Evolutionary conservation across 2,797 vertebrate genomes (phyloP).

Genomic region (Linurgus olivaceus): DNA sequence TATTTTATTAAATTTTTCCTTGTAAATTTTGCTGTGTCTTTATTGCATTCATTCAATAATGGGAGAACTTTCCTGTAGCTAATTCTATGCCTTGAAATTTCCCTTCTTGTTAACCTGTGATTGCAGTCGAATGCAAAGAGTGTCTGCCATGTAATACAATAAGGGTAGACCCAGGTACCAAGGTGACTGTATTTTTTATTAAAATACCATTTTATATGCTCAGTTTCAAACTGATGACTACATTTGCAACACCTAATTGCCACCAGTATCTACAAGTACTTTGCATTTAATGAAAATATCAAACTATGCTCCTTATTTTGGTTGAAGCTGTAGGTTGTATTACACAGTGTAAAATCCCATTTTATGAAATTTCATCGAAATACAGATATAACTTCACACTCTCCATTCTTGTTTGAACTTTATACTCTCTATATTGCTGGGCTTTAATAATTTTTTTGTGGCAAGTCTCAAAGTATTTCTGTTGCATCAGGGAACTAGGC

Average conservation of each 20-base stretch:
- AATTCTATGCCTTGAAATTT: conserved; percentile 44
- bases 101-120: conserved; percentile 23
- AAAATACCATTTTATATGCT: conserved; percentile 40
- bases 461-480: conserved; percentile 39
- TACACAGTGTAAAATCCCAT: background rate
- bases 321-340: conserved; percentile 12
- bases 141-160: conserved; percentile 14
- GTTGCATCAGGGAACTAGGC: background rate
- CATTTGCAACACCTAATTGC: conserved; percentile 45
- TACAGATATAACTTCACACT: background rate
- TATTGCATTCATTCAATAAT: conserved; percentile 60
- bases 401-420: conserved; percentile 22
- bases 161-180: conserved; percentile 10
- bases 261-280: conserved; percentile 21
- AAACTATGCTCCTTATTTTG: background rate
- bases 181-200: conserved; percentile 57
- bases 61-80: conserved; percentile 41
- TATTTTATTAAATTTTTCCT: conserved; percentile 72
- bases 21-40: conserved; percentile 56
- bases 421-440: conserved; percentile 5
- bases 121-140: background rate
- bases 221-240: conserved; percentile 25
- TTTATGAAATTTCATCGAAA: conserved; percentile 42
- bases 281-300: conserved; percentile 51
- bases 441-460: conserved; percentile 33